Percentiles rank a stretch among this genome's conserved stretches.
Evolutionary conservation across 2,888 invertebrate genomes (phyloP).

Genomic region (Tanaodytes sp.): DNA sequence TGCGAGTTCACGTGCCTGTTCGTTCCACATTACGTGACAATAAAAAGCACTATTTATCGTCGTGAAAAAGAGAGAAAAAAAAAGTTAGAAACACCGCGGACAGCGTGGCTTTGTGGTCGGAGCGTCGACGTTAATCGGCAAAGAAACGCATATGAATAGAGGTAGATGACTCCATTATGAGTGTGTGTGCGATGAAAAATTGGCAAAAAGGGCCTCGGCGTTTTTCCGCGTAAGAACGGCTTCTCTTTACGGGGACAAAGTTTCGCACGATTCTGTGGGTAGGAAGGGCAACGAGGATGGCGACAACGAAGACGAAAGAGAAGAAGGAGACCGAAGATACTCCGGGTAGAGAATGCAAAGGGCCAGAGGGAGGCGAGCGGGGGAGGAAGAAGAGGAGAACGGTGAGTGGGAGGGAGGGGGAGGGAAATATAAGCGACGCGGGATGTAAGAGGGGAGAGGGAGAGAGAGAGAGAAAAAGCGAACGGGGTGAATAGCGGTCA

Average conservation of each 20-base stretch:
- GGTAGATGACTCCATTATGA: slow-evolving; percentile 43
- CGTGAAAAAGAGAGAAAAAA: slow-evolving; percentile 30
- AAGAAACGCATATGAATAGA: slow-evolving; percentile 42
- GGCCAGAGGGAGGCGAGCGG: too few relatives aligned
- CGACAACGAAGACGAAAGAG: slow-evolving; percentile 13
- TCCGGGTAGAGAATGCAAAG: too few relatives aligned
- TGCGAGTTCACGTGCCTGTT: not conserved
- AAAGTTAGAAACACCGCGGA: slow-evolving; percentile 37
- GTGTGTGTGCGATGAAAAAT: slow-evolving; percentile 42
- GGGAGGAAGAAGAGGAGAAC: slow-evolving; percentile 5
- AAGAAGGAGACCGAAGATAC: too few relatives aligned
- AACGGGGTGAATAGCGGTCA: slow-evolving; percentile 62
- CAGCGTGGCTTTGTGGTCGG: slow-evolving; percentile 40
- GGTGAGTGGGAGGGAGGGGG: too few relatives aligned
- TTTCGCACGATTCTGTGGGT: slow-evolving; percentile 39
- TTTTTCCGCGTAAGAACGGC: slow-evolving; percentile 46
- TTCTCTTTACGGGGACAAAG: slow-evolving; percentile 53
- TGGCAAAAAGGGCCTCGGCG: slow-evolving; percentile 35
- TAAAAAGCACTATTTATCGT: slow-evolving; percentile 39
- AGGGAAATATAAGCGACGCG: slow-evolving; percentile 62
- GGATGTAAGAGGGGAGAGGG: slow-evolving; percentile 36
- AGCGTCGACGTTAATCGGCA: slow-evolving; percentile 48
- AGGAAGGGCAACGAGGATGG: slow-evolving; percentile 14
- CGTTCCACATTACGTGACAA: slow-evolving; percentile 4
- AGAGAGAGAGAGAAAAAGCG: slow-evolving; percentile 31